Base-by-base conservation (phyloP, 2,888 invertebrate species). In the Morinoia aosen region DNA sequence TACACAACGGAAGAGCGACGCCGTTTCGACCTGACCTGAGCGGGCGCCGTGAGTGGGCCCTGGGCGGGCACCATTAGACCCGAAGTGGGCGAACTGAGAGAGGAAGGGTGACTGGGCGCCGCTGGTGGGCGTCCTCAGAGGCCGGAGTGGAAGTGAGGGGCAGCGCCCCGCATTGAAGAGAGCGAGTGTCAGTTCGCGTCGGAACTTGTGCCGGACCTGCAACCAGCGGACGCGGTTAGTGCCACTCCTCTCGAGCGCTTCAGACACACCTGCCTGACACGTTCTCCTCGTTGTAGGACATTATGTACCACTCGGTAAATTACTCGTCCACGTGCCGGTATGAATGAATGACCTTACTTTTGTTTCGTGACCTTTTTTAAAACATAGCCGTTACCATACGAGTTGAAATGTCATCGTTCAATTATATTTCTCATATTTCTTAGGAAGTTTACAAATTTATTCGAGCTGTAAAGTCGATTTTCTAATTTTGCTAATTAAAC, bases 141-240 rank as follows among this genome's bases (percentile, higher is more conserved):
- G 76, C 57, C 48, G 33, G 56, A 93, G 93, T 57, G 93, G 93
- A 33, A 57, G 25, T 48, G 93, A 10, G 93, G 10, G 11, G 93
- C 93, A 57, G 25, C 57, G 11, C 93, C 93, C 25, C 93, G 93
- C 33, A 93, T 11, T 57, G 93, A 93, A 39, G 93, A 93, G 57
- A 93, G 93, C 57, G 93, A 93, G 93, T 93, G 93, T 5, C 93
- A 93, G 93, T 93, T 93, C 25, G 93, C 58, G 58, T 93, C 93
- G 33, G 57, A 57, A 33, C 93, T 93, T n/a, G 93, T 93, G 58
- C 57, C 93, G 58, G 93, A 93, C 93, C 93, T 93, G 93, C 76
- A 76, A 76, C 25, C 76, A 76, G 19, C 16, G 25, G 25, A 76
- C 25, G 10, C 76, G 19, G 76, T 76, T 33, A 76, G 76, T 76